Conservation (phyloP, 2,113 vertebrate species). For the Nesoenas mayeri region DNA sequence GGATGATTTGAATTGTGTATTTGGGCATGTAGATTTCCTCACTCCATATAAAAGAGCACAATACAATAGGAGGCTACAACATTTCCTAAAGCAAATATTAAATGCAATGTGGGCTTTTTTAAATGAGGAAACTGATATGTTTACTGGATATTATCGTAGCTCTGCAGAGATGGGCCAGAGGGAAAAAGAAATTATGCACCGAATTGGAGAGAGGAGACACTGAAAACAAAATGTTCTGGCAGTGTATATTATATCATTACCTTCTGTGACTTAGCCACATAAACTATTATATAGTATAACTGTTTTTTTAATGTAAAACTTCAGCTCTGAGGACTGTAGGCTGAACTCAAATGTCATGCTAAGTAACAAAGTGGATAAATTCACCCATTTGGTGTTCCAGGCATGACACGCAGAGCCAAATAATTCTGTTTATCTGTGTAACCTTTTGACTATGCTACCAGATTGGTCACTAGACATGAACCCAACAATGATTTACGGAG, state of each 20-base stretch:
- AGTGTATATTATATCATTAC: not conserved
- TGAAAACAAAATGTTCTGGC: conserved; percentile 10
- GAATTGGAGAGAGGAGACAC: not conserved
- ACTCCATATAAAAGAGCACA: not conserved
- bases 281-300: not conserved
- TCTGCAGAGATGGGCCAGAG: not conserved
- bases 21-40: not conserved
- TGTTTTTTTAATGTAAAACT: not conserved
- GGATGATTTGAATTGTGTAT: not conserved
- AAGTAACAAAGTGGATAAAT: not conserved
- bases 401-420: not conserved
- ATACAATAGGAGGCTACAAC: not conserved
- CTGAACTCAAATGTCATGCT: not conserved
- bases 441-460: not conserved
- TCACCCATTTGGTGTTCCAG: not conserved
- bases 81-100: not conserved
- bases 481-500: not conserved
- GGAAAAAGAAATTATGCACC: conserved; percentile 8
- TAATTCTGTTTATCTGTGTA: not conserved
- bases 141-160: not conserved
- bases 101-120: not conserved
- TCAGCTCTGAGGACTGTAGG: not conserved
- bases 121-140: not conserved
- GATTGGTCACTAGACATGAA: not conserved
- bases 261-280: not conserved